Conservation (phyloP, 2,797 vertebrate genomes). For the Pipistrellus pygmaeus region DNA sequence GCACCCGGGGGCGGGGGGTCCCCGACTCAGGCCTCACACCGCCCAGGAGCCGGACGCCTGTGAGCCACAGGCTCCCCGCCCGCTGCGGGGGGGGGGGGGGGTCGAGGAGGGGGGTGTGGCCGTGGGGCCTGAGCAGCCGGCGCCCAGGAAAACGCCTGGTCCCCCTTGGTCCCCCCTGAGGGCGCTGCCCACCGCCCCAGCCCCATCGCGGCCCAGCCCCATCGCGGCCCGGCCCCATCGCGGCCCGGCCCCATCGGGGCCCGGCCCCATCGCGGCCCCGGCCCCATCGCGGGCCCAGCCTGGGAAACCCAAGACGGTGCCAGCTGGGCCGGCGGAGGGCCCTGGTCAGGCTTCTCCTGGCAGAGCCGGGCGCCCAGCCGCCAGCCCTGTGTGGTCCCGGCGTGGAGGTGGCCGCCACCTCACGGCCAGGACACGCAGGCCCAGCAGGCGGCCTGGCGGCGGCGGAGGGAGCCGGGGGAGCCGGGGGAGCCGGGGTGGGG, state of each 20-base stretch:
- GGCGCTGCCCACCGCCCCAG: background rate
- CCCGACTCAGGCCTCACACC: background rate
- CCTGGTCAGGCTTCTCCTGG: conserved; percentile 47
- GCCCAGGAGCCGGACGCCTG: too few species aligned
- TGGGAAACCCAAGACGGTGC: conserved; percentile 67
- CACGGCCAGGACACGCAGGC: conserved; percentile 27
- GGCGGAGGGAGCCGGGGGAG: background rate
- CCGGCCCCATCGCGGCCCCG: too few species aligned
- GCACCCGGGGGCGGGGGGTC: background rate
- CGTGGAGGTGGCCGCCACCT: background rate
- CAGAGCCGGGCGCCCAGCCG: conserved; percentile 39
- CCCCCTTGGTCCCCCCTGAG: too few species aligned
- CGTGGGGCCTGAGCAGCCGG: too few species aligned
- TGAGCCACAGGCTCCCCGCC: too few species aligned
- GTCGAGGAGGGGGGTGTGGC: too few species aligned
- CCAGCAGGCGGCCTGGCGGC: background rate
- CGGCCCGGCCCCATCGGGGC: too few species aligned
- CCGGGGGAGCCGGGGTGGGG: rapidly evolving
- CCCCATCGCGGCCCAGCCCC: conserved; percentile 23
- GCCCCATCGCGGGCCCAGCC: too few species aligned
- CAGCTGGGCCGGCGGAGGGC: conserved; percentile 55
- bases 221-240: too few species aligned
- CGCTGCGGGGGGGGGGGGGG: too few species aligned
- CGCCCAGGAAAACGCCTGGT: conserved; percentile 68
- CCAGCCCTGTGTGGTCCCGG: conserved; percentile 72